Percentiles rank a stretch among this genome's conserved stretches.
phyloP scores from a whole-genome alignment of 2,888 invertebrate genomes.

The Cacoxenus indagator region DNA sequence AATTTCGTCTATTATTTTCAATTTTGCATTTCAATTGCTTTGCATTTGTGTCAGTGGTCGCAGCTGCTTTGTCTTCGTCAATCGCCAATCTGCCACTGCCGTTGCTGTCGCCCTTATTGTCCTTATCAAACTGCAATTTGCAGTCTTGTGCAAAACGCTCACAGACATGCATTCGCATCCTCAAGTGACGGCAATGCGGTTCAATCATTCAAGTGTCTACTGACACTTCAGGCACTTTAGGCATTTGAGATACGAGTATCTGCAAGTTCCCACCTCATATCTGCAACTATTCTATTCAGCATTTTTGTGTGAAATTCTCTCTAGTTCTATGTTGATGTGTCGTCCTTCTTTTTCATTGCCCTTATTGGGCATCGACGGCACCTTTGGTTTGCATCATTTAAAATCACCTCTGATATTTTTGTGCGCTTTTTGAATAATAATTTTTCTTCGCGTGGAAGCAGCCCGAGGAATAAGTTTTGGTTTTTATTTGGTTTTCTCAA shows the following conservation, averaged over 20 bases:
- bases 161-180: not conserved
- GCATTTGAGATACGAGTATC: slow-evolving; percentile 1
- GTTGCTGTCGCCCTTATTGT: not conserved
- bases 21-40: slow-evolving; percentile 8
- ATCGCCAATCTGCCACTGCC: not conserved
- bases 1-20: slow-evolving; percentile 4
- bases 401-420: no score
- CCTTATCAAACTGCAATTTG: not conserved
- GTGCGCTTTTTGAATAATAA: no score
- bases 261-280: not conserved
- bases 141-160: not conserved
- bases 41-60: slow-evolving; percentile 5
- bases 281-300: not conserved
- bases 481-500: no score
- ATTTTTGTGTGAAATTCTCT: no score
- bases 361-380: no score
- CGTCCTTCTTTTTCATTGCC: no score
- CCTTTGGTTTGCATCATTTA: no score
- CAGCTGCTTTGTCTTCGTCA: not conserved
- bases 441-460: no score
- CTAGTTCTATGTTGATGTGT: no score
- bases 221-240: not conserved
- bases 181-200: no score
- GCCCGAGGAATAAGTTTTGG: no score
- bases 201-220: no score